These are phyloP conservation scores for Laupala kohalensis DNA, from an alignment of 1,140 invertebrate genomes.

Conservation along the genomic window DNA sequence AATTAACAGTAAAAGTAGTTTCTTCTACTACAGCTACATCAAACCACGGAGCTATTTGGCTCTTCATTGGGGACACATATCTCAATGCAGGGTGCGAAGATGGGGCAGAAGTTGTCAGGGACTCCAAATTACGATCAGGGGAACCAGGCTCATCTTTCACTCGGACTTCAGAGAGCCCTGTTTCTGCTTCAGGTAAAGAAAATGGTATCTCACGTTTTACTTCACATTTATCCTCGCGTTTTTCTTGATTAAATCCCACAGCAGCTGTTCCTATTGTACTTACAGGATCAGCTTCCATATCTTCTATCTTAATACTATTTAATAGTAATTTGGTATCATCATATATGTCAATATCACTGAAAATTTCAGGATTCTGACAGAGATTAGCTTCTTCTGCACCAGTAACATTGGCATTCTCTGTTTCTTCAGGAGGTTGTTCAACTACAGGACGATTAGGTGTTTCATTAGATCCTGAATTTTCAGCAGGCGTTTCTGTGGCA, in stretches of 20 bases:
- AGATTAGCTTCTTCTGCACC: neutral
- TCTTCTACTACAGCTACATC: constrained; percentile 71
- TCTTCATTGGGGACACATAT: neutral
- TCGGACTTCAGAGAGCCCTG: neutral
- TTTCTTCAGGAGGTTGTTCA: neutral
- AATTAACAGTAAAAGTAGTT: constrained; percentile 47
- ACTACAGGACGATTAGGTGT: neutral
- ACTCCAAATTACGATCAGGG: neutral
- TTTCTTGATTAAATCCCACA: constrained; percentile 32
- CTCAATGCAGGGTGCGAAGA: neutral
- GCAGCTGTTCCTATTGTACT: constrained; percentile 60
- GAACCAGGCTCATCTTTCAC: neutral
- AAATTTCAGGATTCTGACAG: neutral
- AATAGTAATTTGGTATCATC: neutral
- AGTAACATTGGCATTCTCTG: neutral
- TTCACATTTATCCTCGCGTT: neutral
- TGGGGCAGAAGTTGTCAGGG: neutral
- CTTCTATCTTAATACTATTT: neutral
- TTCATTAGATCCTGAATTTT: constrained; percentile 10
- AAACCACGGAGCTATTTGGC: constrained; percentile 44
- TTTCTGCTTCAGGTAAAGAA: neutral
- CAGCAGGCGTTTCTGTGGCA: constrained; percentile 2
- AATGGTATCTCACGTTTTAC: neutral
- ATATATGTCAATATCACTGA: neutral
- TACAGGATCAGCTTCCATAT: constrained; percentile 38